Conservation (phyloP, 2,797 vertebrate genomes). For the Poeciliopsis presidionis region DNA sequence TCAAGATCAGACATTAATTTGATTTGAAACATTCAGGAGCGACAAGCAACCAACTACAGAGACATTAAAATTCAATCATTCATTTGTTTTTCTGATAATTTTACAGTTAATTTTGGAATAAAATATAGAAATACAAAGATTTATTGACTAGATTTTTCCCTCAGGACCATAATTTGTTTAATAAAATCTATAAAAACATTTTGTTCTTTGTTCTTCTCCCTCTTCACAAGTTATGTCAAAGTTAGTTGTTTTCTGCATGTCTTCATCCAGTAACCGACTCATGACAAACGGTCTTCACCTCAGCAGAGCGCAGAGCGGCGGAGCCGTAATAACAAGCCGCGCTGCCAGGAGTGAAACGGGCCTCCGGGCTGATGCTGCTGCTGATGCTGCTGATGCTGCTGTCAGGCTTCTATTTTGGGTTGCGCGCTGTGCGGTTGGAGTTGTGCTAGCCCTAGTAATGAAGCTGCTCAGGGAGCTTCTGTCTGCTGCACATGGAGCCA, state of each 20-base stretch:
- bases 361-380: constrained; percentile 67
- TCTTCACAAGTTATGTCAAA: constrained; percentile 10
- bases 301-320: constrained; percentile 31
- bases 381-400: constrained; percentile 65
- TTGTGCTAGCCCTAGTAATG: constrained; percentile 54
- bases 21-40: not conserved
- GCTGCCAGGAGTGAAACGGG: constrained; percentile 60
- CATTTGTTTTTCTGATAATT: not conserved
- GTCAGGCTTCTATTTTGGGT: constrained; percentile 67
- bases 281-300: constrained; percentile 52
- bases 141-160: not conserved
- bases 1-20: not conserved
- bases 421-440: constrained; percentile 33
- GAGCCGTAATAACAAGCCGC: constrained; percentile 62
- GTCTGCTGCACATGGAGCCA: constrained; percentile 26
- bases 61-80: not conserved
- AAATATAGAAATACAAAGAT: not conserved
- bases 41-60: not conserved
- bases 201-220: not conserved
- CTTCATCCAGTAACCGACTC: constrained; percentile 39
- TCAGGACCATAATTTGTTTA: not conserved
- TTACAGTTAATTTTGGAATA: not conserved
- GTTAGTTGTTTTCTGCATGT: constrained; percentile 14
- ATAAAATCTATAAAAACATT: not conserved
- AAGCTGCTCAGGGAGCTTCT: constrained; percentile 54